Evolutionary conservation across 1,140 invertebrate genomes (phyloP).

Genomic region (Charaxes varanes): DNA sequence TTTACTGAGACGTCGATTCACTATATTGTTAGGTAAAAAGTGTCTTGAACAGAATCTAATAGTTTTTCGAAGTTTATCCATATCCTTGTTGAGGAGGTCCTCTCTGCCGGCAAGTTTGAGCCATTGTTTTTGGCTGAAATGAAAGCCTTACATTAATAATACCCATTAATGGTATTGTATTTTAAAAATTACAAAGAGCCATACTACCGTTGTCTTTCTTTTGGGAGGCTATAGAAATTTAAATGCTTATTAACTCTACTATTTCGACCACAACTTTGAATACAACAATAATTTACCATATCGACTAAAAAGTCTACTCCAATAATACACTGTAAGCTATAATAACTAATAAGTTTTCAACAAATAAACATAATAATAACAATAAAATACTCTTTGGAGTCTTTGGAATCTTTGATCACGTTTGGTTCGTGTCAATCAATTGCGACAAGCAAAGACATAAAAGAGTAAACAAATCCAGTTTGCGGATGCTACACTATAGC

Average conservation of each 20-base stretch:
- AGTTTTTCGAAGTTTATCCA: constrained; percentile 25
- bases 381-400: too few species aligned
- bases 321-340: too few species aligned
- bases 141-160: neutral
- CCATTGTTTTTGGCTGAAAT: constrained; percentile 47
- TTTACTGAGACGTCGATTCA: constrained; percentile 41
- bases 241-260: constrained; percentile 46
- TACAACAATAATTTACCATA: constrained; percentile 64
- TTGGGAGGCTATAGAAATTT: constrained; percentile 50
- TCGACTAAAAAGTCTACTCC: too few species aligned
- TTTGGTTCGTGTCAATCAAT: too few species aligned
- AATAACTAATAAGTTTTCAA: too few species aligned
- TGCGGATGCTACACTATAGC: too few species aligned
- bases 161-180: constrained; percentile 5
- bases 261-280: constrained; percentile 45
- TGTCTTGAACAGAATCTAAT: constrained; percentile 55
- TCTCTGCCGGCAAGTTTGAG: constrained; percentile 41
- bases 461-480: too few species aligned
- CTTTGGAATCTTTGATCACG: too few species aligned
- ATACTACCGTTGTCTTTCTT: constrained; percentile 39
- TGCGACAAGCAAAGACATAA: too few species aligned
- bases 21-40: constrained; percentile 37
- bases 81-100: constrained; percentile 36
- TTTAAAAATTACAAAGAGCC: constrained; percentile 7
- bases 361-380: too few species aligned